Evolutionary conservation across 2,113 vertebrate species (phyloP).

Genomic region (Antechinus stuartii): DNA sequence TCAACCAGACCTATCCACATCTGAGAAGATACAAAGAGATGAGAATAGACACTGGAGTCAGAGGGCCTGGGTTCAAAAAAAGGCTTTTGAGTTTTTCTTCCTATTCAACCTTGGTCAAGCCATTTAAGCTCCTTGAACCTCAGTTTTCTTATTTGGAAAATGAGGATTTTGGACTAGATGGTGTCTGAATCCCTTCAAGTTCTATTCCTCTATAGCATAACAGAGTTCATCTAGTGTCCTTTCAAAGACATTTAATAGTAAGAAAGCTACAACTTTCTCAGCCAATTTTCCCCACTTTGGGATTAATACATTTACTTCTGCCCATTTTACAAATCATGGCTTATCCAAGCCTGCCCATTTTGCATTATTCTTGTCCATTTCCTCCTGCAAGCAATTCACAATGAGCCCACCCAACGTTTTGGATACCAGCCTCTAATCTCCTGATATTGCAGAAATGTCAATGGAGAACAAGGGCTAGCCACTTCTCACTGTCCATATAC

Average conservation of each 20-base stretch:
- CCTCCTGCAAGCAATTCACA: too few relatives aligned
- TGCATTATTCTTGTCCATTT: neutral
- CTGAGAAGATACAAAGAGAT: neutral
- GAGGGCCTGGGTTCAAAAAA: neutral
- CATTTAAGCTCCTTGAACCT: too few relatives aligned
- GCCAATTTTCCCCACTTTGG: neutral
- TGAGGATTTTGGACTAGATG: neutral
- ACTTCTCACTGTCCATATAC: neutral
- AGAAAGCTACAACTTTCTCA: neutral
- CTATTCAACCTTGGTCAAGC: too few relatives aligned
- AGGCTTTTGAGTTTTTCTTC: too few relatives aligned
- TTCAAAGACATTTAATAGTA: neutral
- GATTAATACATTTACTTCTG: neutral
- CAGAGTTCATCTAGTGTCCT: neutral
- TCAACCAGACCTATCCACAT: neutral
- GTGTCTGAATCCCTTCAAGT: neutral
- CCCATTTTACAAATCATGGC: neutral
- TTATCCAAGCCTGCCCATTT: neutral
- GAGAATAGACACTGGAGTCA: neutral
- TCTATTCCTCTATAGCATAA: neutral
- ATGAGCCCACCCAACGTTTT: neutral
- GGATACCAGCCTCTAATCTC: neutral
- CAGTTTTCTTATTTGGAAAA: neutral
- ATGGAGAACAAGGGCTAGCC: neutral
- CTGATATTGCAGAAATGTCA: neutral